Evolutionary conservation across 2,113 vertebrate species (phyloP).

Genomic region (Fregata magnificens): DNA sequence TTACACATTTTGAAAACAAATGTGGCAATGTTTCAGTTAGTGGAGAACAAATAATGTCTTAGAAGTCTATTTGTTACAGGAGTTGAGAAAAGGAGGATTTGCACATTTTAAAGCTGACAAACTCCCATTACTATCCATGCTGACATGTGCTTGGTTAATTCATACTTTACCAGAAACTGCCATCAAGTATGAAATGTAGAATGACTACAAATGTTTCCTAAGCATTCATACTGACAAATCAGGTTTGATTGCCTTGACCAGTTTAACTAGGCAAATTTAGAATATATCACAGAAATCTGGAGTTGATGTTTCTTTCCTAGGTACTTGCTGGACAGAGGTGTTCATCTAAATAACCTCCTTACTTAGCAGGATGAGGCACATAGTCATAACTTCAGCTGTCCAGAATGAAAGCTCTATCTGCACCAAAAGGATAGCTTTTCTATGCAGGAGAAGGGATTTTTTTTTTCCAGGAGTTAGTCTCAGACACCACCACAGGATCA

Average conservation of each 20-base stretch:
- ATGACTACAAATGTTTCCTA: background rate
- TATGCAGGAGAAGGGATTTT: background rate
- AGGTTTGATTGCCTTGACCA: background rate
- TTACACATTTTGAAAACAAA: slow-evolving; percentile 49
- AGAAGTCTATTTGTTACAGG: background rate
- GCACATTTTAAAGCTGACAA: slow-evolving; percentile 25
- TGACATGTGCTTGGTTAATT: background rate
- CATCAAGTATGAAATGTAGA: background rate
- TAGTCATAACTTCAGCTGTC: background rate
- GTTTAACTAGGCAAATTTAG: background rate
- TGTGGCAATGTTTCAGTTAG: slow-evolving; percentile 32
- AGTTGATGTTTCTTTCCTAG: background rate
- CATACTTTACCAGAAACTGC: background rate
- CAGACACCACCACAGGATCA: background rate
- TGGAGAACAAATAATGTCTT: background rate
- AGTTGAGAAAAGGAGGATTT: background rate
- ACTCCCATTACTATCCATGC: background rate
- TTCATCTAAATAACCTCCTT: background rate
- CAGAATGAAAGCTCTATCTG: background rate
- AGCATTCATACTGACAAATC: background rate
- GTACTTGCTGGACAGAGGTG: background rate
- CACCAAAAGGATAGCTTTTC: background rate
- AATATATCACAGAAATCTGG: background rate
- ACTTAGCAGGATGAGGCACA: background rate
- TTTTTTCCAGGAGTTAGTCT: background rate